Base-by-base conservation (phyloP, 2,888 invertebrate genomes). In the Apodemia zela region DNA sequence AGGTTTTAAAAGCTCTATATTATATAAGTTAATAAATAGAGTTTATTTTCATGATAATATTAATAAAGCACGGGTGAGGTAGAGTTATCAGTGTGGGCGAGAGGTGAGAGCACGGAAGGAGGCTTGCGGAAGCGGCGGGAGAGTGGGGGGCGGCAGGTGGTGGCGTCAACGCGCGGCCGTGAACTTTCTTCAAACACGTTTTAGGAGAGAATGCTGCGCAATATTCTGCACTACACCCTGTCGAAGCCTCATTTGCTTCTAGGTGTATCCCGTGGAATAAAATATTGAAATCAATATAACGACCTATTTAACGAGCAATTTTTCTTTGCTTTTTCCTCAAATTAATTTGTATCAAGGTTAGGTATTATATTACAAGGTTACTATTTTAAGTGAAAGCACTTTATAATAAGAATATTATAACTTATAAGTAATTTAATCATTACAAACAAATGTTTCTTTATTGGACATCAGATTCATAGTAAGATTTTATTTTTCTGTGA, bases 171-270 rank as follows among this genome's bases (percentile, higher is more conserved):
- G 92, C 81, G 91, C 92, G 92, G 82, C 92, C 92, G 82, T 92
- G 92, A 92, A 92, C 92, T 91, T 92, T 90, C 91, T 89, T 89
- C 84, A 88, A 87, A 84, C 90, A 89, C 88, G 89, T 89, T 90
- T 90, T 89, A 91, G 90, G 87, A 89, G 80, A 83, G 78, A 85
- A 73, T 85, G 80, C 89, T 88, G 89, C 89, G 89, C 88, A 90
- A 84, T 89, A 85, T 79, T 81, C 84, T 80, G 84, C 83, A 81
- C 79, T 80, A 81, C 76, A 78, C 81, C 84, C 82, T 85, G 78
- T 76, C 80, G 75, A 79, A 79, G 76, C 77, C 83, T 81, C 77
- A 75, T 75, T 75, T 75, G 73, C 71, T 65, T 42, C 62, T 59
- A 47, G 35, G n/a, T 60, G 29, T 38, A 18, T 25, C 17, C 29